A percentile compares a stretch with the other conserved stretches of the same genome.
Conservation (phyloP, 2,888 invertebrate genomes). For the Xylophagus ater region DNA sequence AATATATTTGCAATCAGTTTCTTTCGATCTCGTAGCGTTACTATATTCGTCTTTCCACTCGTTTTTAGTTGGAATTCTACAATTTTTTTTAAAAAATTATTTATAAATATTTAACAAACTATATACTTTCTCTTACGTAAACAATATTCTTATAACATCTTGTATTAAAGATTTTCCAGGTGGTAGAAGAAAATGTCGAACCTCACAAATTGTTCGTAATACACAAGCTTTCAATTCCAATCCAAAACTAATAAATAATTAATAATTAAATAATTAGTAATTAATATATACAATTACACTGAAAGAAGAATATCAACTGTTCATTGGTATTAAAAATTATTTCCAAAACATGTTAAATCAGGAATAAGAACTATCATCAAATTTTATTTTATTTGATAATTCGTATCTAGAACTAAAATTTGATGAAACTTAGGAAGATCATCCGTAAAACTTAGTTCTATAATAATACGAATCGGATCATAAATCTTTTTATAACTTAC, state of each 20-base stretch:
- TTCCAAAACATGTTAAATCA: too few species aligned
- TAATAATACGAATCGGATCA: neutral
- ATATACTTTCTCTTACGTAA: slow-evolving; percentile 42
- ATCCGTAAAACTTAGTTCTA: too few species aligned
- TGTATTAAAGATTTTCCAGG: slow-evolving; percentile 55
- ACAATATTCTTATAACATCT: slow-evolving; percentile 52
- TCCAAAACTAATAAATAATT: slow-evolving; percentile 29
- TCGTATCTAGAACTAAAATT: too few species aligned
- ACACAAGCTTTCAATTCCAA: slow-evolving; percentile 42
- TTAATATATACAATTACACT: too few species aligned
- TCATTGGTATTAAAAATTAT: too few species aligned
- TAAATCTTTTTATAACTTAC: neutral
- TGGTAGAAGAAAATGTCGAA: slow-evolving; percentile 45
- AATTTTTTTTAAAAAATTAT: too few species aligned
- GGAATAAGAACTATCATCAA: too few species aligned
- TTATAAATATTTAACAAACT: neutral
- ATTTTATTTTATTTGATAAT: neutral
- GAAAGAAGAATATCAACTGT: too few species aligned
- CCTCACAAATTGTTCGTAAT: slow-evolving; percentile 56
- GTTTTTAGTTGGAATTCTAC: neutral
- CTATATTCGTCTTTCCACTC: slow-evolving; percentile 2
- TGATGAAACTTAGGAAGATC: too few species aligned
- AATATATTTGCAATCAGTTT: neutral
- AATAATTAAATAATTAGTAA: too few species aligned
- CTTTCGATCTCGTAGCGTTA: neutral